Conservation (phyloP, 92 coral and sea anemone species). For the Palythoa grandiflora region DNA sequence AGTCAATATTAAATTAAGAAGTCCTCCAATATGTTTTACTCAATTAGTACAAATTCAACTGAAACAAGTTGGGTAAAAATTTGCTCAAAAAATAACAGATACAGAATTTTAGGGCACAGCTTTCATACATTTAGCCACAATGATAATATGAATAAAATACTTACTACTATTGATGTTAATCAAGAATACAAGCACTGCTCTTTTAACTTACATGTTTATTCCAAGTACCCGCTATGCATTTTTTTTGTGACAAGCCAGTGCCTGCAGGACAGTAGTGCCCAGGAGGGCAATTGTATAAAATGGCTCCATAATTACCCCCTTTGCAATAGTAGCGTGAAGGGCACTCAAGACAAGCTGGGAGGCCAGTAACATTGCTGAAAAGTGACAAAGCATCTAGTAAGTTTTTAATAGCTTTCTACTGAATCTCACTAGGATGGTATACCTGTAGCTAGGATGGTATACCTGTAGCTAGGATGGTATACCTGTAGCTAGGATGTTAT, state of each 20-base stretch:
- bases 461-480: neutral
- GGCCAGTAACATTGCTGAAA: constrained; percentile 92
- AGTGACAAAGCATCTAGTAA: neutral
- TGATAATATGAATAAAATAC: too few relatives aligned
- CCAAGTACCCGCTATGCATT: constrained; percentile 93
- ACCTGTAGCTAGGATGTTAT: constrained; percentile 45
- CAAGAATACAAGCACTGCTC: neutral
- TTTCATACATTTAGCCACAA: too few relatives aligned
- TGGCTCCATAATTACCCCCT: constrained; percentile 65
- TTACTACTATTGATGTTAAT: too few relatives aligned
- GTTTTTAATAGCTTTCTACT: neutral
- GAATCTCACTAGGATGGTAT: neutral
- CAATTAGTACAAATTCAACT: too few relatives aligned
- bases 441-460: constrained; percentile 49
- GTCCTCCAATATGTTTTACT: too few relatives aligned
- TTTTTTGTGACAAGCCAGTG: constrained; percentile 74
- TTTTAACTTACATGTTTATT: constrained; percentile 80
- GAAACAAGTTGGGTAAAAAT: too few relatives aligned
- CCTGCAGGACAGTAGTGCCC: constrained; percentile 92
- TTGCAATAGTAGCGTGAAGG: constrained; percentile 86
- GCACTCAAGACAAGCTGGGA: constrained; percentile 79
- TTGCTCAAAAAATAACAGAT: too few relatives aligned
- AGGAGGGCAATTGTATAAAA: constrained; percentile 76
- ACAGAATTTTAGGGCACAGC: too few relatives aligned
- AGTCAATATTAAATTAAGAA: too few relatives aligned